phyloP scores from a whole-genome alignment of 2,797 vertebrate species.

The Anguilla pacifica region DNA sequence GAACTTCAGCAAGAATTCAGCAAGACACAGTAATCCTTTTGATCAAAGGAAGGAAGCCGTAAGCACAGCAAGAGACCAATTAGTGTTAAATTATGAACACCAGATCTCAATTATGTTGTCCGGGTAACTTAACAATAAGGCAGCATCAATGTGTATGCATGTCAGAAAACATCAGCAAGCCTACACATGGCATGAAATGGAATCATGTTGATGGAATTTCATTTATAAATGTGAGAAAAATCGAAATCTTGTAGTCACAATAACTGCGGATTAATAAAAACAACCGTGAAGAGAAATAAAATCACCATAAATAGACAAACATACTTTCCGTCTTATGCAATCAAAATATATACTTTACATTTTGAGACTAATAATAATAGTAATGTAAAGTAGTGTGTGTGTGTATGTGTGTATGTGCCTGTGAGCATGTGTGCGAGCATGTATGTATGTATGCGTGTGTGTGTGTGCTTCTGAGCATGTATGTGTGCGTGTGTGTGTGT shows the following conservation, averaged over 20 bases:
- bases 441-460: not conserved
- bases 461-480: not conserved
- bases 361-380: not conserved
- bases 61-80: conserved; percentile 26
- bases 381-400: too few relatives aligned
- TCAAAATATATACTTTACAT: not conserved
- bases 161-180: not conserved
- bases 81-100: conserved; percentile 2
- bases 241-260: conserved; percentile 7
- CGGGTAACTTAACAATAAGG: conserved; percentile 18
- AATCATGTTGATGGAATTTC: conserved; percentile 6
- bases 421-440: not conserved
- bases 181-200: not conserved
- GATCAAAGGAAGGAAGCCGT: conserved; percentile 45
- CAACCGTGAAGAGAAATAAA: not conserved
- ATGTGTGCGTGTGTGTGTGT: not conserved
- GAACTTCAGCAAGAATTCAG: conserved; percentile 42
- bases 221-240: not conserved
- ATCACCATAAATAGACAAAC: not conserved
- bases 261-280: not conserved
- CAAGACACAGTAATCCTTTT: conserved; percentile 47
- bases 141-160: conserved; percentile 17
- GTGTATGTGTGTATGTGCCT: not conserved
- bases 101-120: conserved; percentile 30
- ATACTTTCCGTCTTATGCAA: not conserved